Percentiles rank a stretch among this genome's conserved stretches.
Evolutionary conservation across 2,888 invertebrate species (phyloP).

Genomic region (Eupithecia dodoneata): DNA sequence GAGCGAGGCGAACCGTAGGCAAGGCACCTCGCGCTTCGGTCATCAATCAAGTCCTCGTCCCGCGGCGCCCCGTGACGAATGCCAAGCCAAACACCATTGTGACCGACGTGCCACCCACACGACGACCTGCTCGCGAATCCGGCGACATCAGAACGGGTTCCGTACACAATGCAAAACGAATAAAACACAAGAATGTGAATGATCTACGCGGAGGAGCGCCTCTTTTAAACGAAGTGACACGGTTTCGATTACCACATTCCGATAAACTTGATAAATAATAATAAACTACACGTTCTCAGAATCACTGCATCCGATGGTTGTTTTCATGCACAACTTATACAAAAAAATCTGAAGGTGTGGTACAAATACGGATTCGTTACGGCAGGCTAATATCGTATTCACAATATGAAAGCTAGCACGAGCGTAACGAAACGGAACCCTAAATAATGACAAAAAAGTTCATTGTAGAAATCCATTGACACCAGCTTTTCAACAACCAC

Average conservation of each 20-base stretch:
- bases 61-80: slow-evolving; percentile 78
- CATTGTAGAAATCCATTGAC: slow-evolving; percentile 58
- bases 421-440: slow-evolving; percentile 41
- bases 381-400: neutral
- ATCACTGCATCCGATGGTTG: neutral
- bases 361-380: neutral
- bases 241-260: slow-evolving; percentile 24
- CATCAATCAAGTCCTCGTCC: slow-evolving; percentile 72
- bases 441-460: slow-evolving; percentile 41
- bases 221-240: slow-evolving; percentile 19
- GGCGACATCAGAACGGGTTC: slow-evolving; percentile 39
- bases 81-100: slow-evolving; percentile 81
- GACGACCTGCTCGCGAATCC: slow-evolving; percentile 51
- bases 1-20: slow-evolving; percentile 8
- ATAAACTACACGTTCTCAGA: neutral
- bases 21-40: slow-evolving; percentile 45
- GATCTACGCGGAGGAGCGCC: slow-evolving; percentile 21
- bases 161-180: slow-evolving; percentile 31
- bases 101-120: slow-evolving; percentile 73
- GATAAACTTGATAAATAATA: slow-evolving; percentile 15
- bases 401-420: slow-evolving; percentile 29
- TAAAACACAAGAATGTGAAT: slow-evolving; percentile 27
- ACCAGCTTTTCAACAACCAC: slow-evolving; percentile 63
- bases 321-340: neutral
- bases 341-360: neutral